phyloP scores from a whole-genome alignment of 2,113 vertebrate genomes.

The Periophthalmodon schlosseri region DNA sequence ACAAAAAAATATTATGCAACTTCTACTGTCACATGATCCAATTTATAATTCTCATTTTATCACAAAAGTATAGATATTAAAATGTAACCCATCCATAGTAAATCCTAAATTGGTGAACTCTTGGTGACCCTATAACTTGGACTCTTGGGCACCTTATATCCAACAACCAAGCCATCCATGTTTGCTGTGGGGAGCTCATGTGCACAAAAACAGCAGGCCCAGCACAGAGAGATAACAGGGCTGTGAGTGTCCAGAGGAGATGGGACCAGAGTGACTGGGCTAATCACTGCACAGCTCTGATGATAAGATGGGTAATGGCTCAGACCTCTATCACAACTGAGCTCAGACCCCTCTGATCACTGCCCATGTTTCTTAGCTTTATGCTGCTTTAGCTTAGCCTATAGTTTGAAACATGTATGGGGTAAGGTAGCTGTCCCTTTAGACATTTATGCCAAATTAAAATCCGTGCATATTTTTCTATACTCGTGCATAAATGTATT shows the following conservation, averaged over 20 bases:
- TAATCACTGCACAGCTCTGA: slow-evolving; percentile 52
- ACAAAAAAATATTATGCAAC: no score
- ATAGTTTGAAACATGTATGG: not conserved
- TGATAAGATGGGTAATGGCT: slow-evolving; percentile 46
- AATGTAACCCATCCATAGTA: not conserved
- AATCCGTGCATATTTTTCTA: no score
- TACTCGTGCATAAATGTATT: no score
- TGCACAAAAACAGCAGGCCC: slow-evolving; percentile 3
- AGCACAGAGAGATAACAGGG: not conserved
- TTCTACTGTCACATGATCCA: no score
- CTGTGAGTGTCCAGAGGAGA: slow-evolving; percentile 23
- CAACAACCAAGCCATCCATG: slow-evolving; percentile 16
- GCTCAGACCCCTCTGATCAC: slow-evolving; percentile 36
- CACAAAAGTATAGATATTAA: not conserved
- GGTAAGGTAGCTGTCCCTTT: no score
- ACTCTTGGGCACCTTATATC: not conserved
- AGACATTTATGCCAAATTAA: no score
- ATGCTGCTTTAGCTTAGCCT: not conserved
- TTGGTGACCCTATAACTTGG: not conserved
- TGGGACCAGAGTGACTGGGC: slow-evolving; percentile 9
- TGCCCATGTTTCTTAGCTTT: slow-evolving; percentile 8
- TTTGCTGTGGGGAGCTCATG: slow-evolving; percentile 6
- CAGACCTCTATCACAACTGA: slow-evolving; percentile 20
- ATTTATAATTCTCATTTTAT: no score
- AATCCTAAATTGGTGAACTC: not conserved